A percentile compares a stretch with the other conserved stretches of the same genome.
These are phyloP conservation scores for Oenanthe melanoleuca DNA, from an alignment of 2,113 vertebrate genomes.

Conservation along the genomic window DNA sequence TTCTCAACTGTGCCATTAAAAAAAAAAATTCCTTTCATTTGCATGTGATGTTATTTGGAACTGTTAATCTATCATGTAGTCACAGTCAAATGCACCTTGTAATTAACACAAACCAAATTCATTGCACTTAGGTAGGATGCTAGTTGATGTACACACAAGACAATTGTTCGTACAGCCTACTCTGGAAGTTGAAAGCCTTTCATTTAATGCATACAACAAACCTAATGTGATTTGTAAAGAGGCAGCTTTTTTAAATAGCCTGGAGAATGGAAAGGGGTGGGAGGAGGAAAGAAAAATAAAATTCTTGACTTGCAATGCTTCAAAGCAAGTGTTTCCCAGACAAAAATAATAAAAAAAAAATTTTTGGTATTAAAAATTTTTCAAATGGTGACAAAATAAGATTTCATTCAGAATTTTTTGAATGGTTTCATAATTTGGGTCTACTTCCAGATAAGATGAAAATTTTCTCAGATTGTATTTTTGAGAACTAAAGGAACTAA, in stretches of 20 bases:
- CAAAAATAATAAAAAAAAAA: background rate
- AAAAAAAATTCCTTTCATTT: constrained; percentile 10
- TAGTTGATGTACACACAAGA: background rate
- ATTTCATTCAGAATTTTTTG: background rate
- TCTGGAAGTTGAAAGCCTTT: constrained; percentile 20
- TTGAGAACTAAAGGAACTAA: background rate
- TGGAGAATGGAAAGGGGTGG: background rate
- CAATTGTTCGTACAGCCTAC: background rate
- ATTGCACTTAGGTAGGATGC: background rate
- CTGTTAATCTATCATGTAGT: constrained; percentile 25
- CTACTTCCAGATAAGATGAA: background rate
- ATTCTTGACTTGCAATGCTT: background rate
- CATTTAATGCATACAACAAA: constrained; percentile 27
- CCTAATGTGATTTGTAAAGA: constrained; percentile 27
- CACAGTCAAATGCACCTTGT: constrained; percentile 29
- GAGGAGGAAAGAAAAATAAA: background rate
- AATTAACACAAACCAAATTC: constrained; percentile 43
- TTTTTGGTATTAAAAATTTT: background rate
- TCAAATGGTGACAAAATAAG: background rate
- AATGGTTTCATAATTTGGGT: background rate
- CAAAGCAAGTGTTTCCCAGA: background rate
- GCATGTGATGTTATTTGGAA: constrained; percentile 1
- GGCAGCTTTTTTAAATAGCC: background rate
- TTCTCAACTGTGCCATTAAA: background rate
- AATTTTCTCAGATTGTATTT: background rate